Base-by-base conservation (phyloP, 2,797 vertebrate species). In the Tolypeutes matacus region DNA sequence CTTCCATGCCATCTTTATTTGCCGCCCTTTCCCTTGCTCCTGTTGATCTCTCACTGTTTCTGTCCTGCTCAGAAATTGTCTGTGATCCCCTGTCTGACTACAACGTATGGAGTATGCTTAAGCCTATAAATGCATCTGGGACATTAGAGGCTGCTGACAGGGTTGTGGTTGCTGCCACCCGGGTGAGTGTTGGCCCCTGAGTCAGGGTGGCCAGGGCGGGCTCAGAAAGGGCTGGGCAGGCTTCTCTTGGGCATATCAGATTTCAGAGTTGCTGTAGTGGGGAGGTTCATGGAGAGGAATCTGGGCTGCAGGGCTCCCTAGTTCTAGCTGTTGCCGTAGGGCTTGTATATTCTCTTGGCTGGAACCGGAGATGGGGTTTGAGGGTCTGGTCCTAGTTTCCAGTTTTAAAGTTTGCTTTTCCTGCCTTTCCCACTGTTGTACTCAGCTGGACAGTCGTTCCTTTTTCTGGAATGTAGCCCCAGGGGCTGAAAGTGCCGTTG, bases 391-490 rank as follows among this genome's bases (percentile, higher is more conserved):
- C 49, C 46, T 17, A 1, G 29, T 56, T 64, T 91, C 72, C 36
- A 9, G 29, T 77, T 76, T 64, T 53, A 91, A 83, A 77, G 0
- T 21, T 1, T 18, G 3, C 42, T 25, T 77, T 21, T 42, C 58
- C 34, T 46, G 5, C 70, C 20, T 6, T 56, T 82, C 94, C 15
- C 75, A 70, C 73, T 92, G 4, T 0, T 87, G 0, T 67, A 51
- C 69, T 2, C 97, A 99, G 99, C 93, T 99, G 89, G 99, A 99
- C 97, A 99, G 99, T 96, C 98, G 99, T 53, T 99, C 99, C 0
- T 99, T 99, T 90, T 99, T 99, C 98, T 99, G 99, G 96, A 99
- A 99, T 12, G 42, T 99, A 1, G 99, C 99, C 34, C 99, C 99
- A 0, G 99, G 99, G 34, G 99, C 99, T 0, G 99, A 99, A 86